These are phyloP conservation scores for Zelleria hepariella DNA, from an alignment of 2,888 invertebrate genomes.

Conservation along the genomic window DNA sequence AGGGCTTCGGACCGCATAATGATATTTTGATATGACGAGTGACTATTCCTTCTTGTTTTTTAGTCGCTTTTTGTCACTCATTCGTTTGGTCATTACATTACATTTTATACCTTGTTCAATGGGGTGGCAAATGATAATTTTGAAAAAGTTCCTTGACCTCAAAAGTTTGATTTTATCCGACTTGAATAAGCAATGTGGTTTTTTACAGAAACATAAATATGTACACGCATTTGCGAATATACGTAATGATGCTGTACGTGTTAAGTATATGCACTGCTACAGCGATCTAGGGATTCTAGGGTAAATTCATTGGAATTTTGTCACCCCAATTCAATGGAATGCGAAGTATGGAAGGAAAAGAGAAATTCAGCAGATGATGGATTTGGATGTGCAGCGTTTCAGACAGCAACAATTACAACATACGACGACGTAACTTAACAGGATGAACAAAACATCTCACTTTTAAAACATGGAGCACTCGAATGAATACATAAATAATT, in stretches of 20 bases:
- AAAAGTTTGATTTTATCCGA: too few relatives aligned
- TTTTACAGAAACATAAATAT: too few relatives aligned
- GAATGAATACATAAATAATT: not conserved
- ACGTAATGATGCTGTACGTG: too few relatives aligned
- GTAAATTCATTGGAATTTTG: too few relatives aligned
- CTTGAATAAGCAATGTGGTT: too few relatives aligned
- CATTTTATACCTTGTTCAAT: not conserved
- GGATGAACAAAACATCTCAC: not conserved
- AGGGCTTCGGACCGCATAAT: not conserved
- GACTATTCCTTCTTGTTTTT: not conserved
- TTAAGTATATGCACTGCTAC: too few relatives aligned
- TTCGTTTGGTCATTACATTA: not conserved
- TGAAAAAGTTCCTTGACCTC: not conserved
- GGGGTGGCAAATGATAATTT: not conserved
- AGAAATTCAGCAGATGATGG: too few relatives aligned
- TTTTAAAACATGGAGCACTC: slow-evolving; percentile 3
- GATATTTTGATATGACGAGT: slow-evolving; percentile 6
- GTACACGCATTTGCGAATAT: too few relatives aligned
- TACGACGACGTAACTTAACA: not conserved
- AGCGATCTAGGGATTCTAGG: too few relatives aligned
- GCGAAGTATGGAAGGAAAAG: too few relatives aligned
- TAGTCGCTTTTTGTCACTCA: not conserved
- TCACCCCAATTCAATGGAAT: too few relatives aligned
- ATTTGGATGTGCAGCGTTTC: too few relatives aligned
- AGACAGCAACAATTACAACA: not conserved